Conservation (phyloP, 2,797 vertebrate genomes). For the Alosa sapidissima region DNA sequence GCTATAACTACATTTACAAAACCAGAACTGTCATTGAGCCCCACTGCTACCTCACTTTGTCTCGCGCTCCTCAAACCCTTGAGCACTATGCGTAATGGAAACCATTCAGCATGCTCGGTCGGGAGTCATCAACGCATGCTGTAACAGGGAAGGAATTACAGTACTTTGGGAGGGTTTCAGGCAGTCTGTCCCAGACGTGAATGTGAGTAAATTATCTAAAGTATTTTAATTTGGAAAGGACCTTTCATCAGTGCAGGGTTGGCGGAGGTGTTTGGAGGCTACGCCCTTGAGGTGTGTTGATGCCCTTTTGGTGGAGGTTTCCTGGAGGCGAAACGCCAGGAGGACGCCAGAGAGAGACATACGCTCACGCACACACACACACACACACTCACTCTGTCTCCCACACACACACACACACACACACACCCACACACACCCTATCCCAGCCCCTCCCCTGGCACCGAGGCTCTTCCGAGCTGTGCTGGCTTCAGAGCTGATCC, state of each 20-base stretch:
- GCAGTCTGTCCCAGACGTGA: neutral
- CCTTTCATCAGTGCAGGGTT: neutral
- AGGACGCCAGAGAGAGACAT: neutral
- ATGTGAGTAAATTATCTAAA: neutral
- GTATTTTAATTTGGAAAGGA: neutral
- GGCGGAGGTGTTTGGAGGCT: neutral
- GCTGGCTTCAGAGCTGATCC: constrained; percentile 33
- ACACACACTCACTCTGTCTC: neutral
- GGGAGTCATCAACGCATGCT: constrained; percentile 24
- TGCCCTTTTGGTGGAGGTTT: neutral
- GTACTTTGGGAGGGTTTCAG: neutral
- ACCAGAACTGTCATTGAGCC: neutral
- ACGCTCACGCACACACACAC: neutral
- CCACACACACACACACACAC: neutral
- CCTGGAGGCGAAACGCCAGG: neutral
- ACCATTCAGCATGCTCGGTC: constrained; percentile 24
- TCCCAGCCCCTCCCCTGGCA: neutral
- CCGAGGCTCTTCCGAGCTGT: constrained; percentile 27
- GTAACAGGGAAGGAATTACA: constrained; percentile 33
- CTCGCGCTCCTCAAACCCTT: neutral
- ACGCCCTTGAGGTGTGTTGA: neutral
- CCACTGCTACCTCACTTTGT: neutral
- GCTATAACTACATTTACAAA: neutral
- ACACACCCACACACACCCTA: neutral
- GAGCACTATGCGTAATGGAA: constrained; percentile 33